phyloP scores from a whole-genome alignment of 2,113 vertebrate species.

The Eleginops maclovinus region DNA sequence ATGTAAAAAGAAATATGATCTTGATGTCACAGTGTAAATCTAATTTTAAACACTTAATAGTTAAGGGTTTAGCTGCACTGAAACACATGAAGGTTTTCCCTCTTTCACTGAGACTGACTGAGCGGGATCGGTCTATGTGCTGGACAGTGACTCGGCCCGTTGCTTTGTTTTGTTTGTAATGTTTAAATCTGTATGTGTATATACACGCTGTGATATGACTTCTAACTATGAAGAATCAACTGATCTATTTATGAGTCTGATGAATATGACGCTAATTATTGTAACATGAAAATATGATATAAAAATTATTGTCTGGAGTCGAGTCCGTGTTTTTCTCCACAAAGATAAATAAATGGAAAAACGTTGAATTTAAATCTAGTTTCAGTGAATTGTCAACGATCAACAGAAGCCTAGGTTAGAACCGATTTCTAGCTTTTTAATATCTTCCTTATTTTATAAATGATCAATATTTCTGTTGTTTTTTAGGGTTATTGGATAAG shows the following conservation, averaged over 20 bases:
- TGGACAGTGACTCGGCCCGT: neutral
- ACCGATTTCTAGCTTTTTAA: too few relatives aligned
- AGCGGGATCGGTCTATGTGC: conserved; percentile 33
- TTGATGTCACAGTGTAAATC: neutral
- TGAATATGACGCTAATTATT: conserved; percentile 63
- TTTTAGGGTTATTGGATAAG: too few relatives aligned
- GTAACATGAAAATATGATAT: conserved; percentile 51
- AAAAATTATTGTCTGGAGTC: conserved; percentile 26
- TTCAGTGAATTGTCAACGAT: too few relatives aligned
- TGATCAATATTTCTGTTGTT: too few relatives aligned
- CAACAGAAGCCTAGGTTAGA: too few relatives aligned
- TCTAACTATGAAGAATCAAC: conserved; percentile 63
- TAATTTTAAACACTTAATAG: too few relatives aligned
- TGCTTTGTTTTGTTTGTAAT: conserved; percentile 32
- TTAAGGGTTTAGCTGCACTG: conserved; percentile 17
- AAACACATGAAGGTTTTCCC: neutral
- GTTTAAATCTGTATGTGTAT: conserved; percentile 55
- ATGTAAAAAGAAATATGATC: neutral
- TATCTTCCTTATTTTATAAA: too few relatives aligned
- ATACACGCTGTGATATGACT: conserved; percentile 42
- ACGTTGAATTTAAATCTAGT: too few relatives aligned
- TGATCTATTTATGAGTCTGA: conserved; percentile 73
- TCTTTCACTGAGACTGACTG: neutral
- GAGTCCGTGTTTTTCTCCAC: conserved; percentile 9
- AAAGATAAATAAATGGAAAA: too few relatives aligned